Evolutionary conservation across 1,140 invertebrate species (phyloP), one percentile per base, ranked within the genome.

Genomic region (Lutraria rhynchaena): DNA sequence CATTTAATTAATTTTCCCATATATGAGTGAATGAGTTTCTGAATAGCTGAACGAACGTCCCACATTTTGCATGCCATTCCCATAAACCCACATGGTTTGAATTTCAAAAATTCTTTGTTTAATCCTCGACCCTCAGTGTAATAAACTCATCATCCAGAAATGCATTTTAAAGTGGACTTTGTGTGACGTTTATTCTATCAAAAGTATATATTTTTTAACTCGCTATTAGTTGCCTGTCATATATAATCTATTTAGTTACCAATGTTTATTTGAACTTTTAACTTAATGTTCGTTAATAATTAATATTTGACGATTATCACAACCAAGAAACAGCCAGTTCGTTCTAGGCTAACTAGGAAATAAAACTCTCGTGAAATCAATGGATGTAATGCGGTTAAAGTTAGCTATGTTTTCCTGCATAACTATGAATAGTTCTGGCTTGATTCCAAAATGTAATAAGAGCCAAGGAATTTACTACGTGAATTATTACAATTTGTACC

Each of bases 1-100:
- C 73, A 70, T 57, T 80, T 80, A 80, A 80, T 80, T 80, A 80
- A 80, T 80, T 80, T 80, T 60, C 76, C 65, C 65, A 67, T 70
- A 70, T 70, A 80, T 29, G 29, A 53, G 65, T 70, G 46, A 70
- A 70, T 46, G 76, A 63, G 53, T 70, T 41, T 15, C 15, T 41
- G 46, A n/a, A 58, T n/a, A 60, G 9, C 17, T 22, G 27, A 24
- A 37, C 51, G 53, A 9, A 80, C 46, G 76, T 55, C 76, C 76
- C 63, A 57, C 51, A 70, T 80, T 75, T 67, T 60, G 24, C 41
- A 58, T 58, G 51, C n/a, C 33, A 37, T 13, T 70, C 41, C 27
- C 41, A 57, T 31, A 27, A 70, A 78, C 58, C 76, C 65, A 70
- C 65, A 70, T 70, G 60, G n/a, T 70, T 70, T 70, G 46, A 69